phyloP scores from a whole-genome alignment of 64 coral and sea anemone species.

The Pocillopora damicornis region DNA sequence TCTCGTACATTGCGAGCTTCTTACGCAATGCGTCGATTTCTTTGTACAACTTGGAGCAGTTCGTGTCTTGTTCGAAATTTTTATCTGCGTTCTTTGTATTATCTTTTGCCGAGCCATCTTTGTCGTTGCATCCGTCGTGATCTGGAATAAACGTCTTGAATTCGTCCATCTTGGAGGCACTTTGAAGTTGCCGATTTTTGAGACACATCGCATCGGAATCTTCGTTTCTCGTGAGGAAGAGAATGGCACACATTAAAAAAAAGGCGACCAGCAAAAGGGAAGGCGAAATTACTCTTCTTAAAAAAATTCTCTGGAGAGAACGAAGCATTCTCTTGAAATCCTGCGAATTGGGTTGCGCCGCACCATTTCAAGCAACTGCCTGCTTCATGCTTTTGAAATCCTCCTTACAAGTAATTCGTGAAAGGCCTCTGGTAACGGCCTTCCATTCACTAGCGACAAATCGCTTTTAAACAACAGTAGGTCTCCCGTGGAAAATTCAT shows the following conservation, averaged over 20 bases:
- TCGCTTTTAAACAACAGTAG: neutral
- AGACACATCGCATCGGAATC: constrained; percentile 1
- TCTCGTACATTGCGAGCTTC: constrained; percentile 70
- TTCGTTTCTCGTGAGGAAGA: constrained; percentile 37
- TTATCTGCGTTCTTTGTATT: neutral
- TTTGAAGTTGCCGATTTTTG: constrained; percentile 17
- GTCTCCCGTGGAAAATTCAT: neutral
- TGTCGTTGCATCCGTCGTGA: constrained; percentile 2
- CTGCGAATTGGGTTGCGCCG: neutral
- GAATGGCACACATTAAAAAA: constrained; percentile 51
- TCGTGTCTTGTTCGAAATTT: neutral
- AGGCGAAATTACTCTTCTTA: constrained; percentile 27
- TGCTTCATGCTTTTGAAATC: constrained; percentile 13
- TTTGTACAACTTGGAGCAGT: constrained; percentile 20
- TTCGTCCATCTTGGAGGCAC: constrained; percentile 4
- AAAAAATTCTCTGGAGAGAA: constrained; percentile 20
- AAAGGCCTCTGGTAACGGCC: neutral
- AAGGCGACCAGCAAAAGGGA: constrained; percentile 35
- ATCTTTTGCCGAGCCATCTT: neutral
- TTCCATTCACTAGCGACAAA: neutral
- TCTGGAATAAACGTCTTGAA: constrained; percentile 6
- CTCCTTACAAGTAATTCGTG: neutral
- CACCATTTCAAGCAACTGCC: constrained; percentile 14
- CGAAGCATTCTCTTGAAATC: constrained; percentile 59
- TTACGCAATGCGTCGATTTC: constrained; percentile 46